Evolutionary conservation across 2,888 invertebrate genomes (phyloP).

Genomic region (Branchipolynoe longqiensis): DNA sequence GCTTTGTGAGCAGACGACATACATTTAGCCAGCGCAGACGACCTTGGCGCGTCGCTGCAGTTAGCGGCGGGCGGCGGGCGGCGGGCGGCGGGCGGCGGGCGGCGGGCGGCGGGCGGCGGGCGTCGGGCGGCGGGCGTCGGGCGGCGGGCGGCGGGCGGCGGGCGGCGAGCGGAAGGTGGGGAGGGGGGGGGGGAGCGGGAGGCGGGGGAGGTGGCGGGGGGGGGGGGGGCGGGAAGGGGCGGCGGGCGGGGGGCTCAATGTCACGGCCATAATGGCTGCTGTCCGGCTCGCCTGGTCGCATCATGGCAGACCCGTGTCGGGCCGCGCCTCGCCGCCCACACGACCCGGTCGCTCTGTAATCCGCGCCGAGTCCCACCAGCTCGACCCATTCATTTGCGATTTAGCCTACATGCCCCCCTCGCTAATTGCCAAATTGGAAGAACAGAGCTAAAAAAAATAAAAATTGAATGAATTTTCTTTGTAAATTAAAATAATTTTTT

Average conservation of each 20-base stretch:
- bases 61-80: too few species aligned
- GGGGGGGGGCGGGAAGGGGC: background rate
- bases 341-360: constrained; percentile 50
- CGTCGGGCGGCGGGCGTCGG: too few species aligned
- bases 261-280: constrained; percentile 46
- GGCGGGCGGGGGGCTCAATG: constrained; percentile 30
- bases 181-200: background rate
- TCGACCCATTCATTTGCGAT: constrained; percentile 51
- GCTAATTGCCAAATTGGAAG: constrained; percentile 56
- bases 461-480: too few species aligned
- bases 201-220: background rate
- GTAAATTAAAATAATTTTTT: too few species aligned
- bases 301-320: background rate
- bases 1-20: too few species aligned
- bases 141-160: too few species aligned
- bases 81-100: too few species aligned
- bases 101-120: too few species aligned
- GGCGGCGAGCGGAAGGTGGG: too few species aligned
- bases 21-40: too few species aligned
- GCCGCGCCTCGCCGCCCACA: constrained; percentile 25
- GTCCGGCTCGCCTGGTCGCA: constrained; percentile 30
- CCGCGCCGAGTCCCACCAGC: constrained; percentile 47
- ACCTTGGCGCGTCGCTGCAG: too few species aligned
- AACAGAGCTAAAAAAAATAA: constrained; percentile 33
- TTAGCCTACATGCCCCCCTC: constrained; percentile 56